Base-by-base conservation (phyloP, 2,113 vertebrate species). In the Podilymbus podiceps region DNA sequence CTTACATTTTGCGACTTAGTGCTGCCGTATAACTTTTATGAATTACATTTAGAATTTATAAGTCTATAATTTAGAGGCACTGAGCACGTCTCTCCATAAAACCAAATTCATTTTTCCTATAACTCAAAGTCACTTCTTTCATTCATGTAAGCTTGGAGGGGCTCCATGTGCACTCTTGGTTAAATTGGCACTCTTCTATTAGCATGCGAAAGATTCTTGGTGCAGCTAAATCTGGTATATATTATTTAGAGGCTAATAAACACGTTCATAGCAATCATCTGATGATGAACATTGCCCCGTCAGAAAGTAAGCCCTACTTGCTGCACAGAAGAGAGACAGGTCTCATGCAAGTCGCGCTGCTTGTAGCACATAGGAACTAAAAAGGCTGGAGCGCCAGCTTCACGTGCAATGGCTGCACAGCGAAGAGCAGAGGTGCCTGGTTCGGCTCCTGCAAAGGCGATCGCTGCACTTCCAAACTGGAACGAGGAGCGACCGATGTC, bases 1-100 rank as follows among this genome's bases (percentile, higher is more conserved):
- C 69, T 63, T 8, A 28, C 64, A 22, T 49, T 91, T 75, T 24
- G 63, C 60, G n/a, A 33, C 81, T 30, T 55, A 33, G 47, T 82
- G 94, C 74, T 67, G 3, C 89, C 17, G 12, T 10, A 16, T 1
- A 69, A 35, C 68, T 58, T 42, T n/a, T 21, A 44, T 23, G 79
- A 91, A 79, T 91, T 91, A 58, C 46, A 78, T 73, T n/a, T 25
- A 60, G 56, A 83, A 87, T 91, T 92, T 89, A 88, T 77, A 86
- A 87, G 22, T 49, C 87, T 84, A 2, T 77, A 90, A 86, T 67
- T 66, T 46, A 90, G 88, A 80, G 89, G 82, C 78, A 81, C 55
- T 47, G 53, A 63, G 88, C 83, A 42, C 23, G 85, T 52, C 85
- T 64, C 83, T 69, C 88, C 85, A 59, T 66, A 84, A 76, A 75